Base-by-base conservation (phyloP, 2,113 vertebrate genomes). In the Eleginops maclovinus region DNA sequence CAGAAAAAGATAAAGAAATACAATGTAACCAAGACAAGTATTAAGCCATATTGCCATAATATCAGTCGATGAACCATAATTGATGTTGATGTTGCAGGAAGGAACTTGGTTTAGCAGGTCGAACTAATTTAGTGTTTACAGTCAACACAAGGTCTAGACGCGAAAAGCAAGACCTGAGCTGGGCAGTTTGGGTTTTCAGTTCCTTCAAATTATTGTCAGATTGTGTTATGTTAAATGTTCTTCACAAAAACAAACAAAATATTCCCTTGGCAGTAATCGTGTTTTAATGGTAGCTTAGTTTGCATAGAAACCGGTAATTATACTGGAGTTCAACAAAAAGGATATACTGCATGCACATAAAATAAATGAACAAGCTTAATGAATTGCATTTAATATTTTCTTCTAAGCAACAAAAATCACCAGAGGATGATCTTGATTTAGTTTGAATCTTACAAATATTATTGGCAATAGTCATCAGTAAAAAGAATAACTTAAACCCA, bases 141-240 rank as follows among this genome's bases (percentile, higher is more conserved):
- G 78, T 88, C 72, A 81, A 91, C 85, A 91, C 87, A 87, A 72
- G 72, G 31, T 44, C 68, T 26, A 63, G 46, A 82, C 69, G 31
- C 55, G 47, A 28, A 82, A 49, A 77, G 50, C 13, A 51, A 63
- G 62, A 78, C 72, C 2, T 46, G 14, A 77, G 47, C 53, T 12
- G 10, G 71, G 67, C 86, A 72, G 55, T 73, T 77, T 66, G 46
- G 53, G 36, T 84, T 89, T 85, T 78, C 59, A 60, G 58, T 81
- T 87, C 72, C 84, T 47, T 75, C 68, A 17, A 50, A 53, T 22
- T 24, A 69, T n/a, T 7, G 44, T n/a, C 31, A 61, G 41, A 31
- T 64, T 36, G 41, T 47, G 8, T n/a, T 36, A 64, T 40, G 0
- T 3, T 51, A 49, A 24, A 55, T 59, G 51, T 10, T 59, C 13